These are phyloP conservation scores for Drosophila anomelani DNA, from an alignment of 2,888 invertebrate genomes.

Conservation along the genomic window DNA sequence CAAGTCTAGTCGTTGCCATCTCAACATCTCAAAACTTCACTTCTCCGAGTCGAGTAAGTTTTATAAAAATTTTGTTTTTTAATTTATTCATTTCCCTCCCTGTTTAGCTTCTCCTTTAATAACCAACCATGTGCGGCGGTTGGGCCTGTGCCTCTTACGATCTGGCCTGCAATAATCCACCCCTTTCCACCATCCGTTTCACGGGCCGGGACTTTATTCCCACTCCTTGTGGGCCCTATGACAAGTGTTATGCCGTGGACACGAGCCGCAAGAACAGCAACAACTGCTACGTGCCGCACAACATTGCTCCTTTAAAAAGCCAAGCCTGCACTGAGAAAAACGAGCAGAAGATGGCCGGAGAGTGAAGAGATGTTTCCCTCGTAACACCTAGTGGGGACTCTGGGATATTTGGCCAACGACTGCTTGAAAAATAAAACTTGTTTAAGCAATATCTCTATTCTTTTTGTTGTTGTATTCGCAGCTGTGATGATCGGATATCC, in stretches of 20 bases:
- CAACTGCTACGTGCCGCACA: conserved; percentile 52
- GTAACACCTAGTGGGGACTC: background rate
- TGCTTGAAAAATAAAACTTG: background rate
- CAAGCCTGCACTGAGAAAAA: background rate
- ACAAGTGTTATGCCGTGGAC: conserved; percentile 56
- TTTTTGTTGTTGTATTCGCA: background rate
- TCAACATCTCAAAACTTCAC: conserved; percentile 3
- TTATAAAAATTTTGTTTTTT: background rate
- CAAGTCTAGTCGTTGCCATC: conserved; percentile 15
- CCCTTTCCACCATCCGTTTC: conserved; percentile 62
- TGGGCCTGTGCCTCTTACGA: conserved; percentile 70
- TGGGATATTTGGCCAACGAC: background rate
- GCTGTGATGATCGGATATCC: background rate
- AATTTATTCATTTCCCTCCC: too few relatives aligned
- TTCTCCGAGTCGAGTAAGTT: conserved; percentile 20
- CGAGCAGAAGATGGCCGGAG: background rate
- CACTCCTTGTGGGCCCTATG: conserved; percentile 62
- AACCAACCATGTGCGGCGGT: conserved; percentile 63
- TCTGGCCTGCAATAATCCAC: conserved; percentile 61
- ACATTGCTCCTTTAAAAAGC: background rate
- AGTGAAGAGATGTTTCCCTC: background rate
- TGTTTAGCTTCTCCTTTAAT: conserved; percentile 1
- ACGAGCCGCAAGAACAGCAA: conserved; percentile 50
- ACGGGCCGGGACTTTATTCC: conserved; percentile 67
- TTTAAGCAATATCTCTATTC: background rate